These are phyloP conservation scores for Cordilura impudica DNA, from an alignment of 2,888 invertebrate genomes.

Conservation along the genomic window DNA sequence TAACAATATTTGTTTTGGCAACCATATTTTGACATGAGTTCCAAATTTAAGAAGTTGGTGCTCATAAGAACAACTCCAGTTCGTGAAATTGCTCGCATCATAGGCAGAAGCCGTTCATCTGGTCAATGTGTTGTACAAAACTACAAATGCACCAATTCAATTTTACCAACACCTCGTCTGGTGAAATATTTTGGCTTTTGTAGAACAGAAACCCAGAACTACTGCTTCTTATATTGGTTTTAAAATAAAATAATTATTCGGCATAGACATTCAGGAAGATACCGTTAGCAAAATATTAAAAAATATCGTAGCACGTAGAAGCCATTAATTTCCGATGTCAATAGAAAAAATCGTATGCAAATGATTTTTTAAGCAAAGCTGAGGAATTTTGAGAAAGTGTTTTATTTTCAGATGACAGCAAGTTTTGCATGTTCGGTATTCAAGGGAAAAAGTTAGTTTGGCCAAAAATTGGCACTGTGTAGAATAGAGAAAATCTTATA, in stretches of 20 bases:
- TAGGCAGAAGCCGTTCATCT: not conserved
- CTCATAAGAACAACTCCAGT: not conserved
- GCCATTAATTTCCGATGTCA: no score
- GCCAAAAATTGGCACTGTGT: no score
- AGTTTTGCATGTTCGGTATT: no score
- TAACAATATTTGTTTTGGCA: not conserved
- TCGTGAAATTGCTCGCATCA: not conserved
- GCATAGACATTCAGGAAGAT: not conserved
- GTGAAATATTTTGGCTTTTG: not conserved
- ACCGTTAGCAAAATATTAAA: no score
- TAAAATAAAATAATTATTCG: conserved; percentile 3
- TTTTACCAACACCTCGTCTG: not conserved
- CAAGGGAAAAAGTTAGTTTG: no score
- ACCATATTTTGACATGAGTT: not conserved
- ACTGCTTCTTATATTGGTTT: not conserved
- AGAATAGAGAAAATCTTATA: no score
- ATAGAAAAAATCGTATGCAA: no score
- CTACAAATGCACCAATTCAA: not conserved
- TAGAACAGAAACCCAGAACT: not conserved
- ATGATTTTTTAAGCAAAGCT: no score
- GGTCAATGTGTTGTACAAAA: not conserved
- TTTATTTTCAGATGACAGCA: no score
- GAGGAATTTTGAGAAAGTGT: no score
- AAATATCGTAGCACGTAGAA: no score
- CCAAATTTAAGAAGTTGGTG: not conserved